Evolutionary conservation across 1,140 invertebrate genomes (phyloP).

Genomic region (Amyelois transitella): DNA sequence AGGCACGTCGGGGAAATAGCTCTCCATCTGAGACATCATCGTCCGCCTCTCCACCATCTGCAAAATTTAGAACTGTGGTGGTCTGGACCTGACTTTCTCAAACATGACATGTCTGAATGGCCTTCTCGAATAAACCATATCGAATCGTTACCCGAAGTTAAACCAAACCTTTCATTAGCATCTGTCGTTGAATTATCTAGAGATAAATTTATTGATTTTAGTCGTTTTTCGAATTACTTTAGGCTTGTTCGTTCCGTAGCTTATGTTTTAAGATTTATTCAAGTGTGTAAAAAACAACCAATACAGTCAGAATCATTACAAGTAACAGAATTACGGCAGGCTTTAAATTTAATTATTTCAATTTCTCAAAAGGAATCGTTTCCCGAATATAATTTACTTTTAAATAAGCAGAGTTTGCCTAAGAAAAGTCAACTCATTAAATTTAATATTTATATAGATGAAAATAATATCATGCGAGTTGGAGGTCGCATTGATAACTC

Average conservation of each 20-base stretch:
- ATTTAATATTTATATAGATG: too few species aligned
- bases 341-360: slow-evolving; percentile 5
- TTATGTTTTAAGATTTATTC: slow-evolving; percentile 3
- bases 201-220: slow-evolving; percentile 4
- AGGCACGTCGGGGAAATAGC: too few species aligned
- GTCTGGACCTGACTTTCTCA: too few species aligned
- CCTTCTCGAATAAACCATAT: neutral
- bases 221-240: slow-evolving; percentile 8
- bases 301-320: neutral
- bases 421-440: too few species aligned
- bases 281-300: neutral
- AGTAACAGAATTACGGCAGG: slow-evolving; percentile 2
- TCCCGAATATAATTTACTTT: slow-evolving; percentile 5
- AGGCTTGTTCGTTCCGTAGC: neutral
- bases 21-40: too few species aligned
- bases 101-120: slow-evolving; percentile 24
- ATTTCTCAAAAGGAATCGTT: slow-evolving; percentile 7
- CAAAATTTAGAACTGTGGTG: too few species aligned
- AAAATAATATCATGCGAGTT: too few species aligned
- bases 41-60: too few species aligned
- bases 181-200: neutral
- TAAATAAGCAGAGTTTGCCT: too few species aligned
- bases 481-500: too few species aligned
- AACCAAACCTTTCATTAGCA: slow-evolving; percentile 1
- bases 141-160: slow-evolving; percentile 4